These are phyloP conservation scores for Pyrrhosoma nymphula DNA, from an alignment of 2,888 invertebrate species.

Conservation along the genomic window DNA sequence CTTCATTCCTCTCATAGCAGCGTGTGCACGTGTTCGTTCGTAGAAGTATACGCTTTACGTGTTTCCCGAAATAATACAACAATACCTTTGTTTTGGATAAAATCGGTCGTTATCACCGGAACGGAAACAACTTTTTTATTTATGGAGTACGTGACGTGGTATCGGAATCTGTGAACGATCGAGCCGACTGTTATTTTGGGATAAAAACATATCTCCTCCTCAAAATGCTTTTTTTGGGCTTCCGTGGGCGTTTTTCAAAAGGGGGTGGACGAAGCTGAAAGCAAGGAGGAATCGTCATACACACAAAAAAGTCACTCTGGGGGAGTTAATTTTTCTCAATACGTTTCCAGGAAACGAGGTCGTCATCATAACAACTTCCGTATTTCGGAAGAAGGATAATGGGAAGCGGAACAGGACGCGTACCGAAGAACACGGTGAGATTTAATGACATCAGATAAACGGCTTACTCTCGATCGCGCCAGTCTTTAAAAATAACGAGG, in stretches of 20 bases:
- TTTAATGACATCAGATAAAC: constrained; percentile 28
- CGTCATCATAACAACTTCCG: constrained; percentile 20
- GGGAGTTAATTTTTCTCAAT: not conserved
- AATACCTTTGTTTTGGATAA: not conserved
- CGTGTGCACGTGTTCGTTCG: not conserved
- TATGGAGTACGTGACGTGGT: constrained; percentile 6
- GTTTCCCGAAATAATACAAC: not conserved
- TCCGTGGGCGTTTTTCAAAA: not conserved
- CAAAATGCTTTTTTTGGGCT: not conserved
- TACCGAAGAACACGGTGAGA: not conserved
- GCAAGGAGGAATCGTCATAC: not conserved
- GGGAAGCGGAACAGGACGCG: not conserved
- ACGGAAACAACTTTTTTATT: not conserved
- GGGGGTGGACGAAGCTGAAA: not conserved
- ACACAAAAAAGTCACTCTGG: not conserved
- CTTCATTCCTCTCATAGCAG: not conserved
- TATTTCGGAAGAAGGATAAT: not conserved
- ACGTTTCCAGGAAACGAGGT: not conserved
- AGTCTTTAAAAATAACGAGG: constrained; percentile 34
- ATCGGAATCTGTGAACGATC: constrained; percentile 13
- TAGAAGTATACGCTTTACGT: constrained; percentile 48
- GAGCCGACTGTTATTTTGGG: not conserved
- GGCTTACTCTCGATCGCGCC: constrained; percentile 21
- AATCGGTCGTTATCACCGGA: not conserved
- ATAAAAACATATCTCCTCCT: not conserved